phyloP scores from a whole-genome alignment of 2,113 vertebrate genomes.

The Heloderma charlesbogerti region DNA sequence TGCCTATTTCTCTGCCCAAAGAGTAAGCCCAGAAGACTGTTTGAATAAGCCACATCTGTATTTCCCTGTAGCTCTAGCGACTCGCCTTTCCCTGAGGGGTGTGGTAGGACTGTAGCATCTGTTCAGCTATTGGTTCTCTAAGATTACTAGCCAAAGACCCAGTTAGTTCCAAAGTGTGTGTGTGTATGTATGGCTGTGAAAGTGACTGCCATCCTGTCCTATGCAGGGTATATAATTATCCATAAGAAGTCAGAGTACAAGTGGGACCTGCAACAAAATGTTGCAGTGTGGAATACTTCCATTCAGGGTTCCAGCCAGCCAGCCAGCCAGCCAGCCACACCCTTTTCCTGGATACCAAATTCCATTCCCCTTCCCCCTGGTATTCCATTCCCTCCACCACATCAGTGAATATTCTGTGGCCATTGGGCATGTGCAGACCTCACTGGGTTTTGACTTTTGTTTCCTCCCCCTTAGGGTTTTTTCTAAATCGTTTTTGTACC shows the following conservation, averaged over 20 bases:
- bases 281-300: too few species aligned
- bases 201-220: slow-evolving; percentile 25
- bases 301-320: too few species aligned
- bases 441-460: not conserved
- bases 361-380: not conserved
- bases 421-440: not conserved
- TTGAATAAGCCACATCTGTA: slow-evolving; percentile 1
- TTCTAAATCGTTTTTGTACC: not conserved
- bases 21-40: slow-evolving; percentile 39
- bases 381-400: not conserved
- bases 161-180: slow-evolving; percentile 29
- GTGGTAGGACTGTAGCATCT: slow-evolving; percentile 26
- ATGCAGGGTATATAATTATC: not conserved
- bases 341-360: too few species aligned
- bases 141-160: slow-evolving; percentile 21
- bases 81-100: slow-evolving; percentile 35
- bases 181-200: not conserved
- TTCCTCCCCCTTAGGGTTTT: too few species aligned
- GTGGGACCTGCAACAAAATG: too few species aligned
- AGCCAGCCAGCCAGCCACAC: not conserved
- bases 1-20: slow-evolving; percentile 31
- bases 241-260: slow-evolving; percentile 25
- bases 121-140: slow-evolving; percentile 32
- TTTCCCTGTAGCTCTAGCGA: not conserved
- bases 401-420: not conserved